These are phyloP conservation scores for Marcusenius ussheri DNA, from an alignment of 2,113 vertebrate genomes.

Conservation along the genomic window DNA sequence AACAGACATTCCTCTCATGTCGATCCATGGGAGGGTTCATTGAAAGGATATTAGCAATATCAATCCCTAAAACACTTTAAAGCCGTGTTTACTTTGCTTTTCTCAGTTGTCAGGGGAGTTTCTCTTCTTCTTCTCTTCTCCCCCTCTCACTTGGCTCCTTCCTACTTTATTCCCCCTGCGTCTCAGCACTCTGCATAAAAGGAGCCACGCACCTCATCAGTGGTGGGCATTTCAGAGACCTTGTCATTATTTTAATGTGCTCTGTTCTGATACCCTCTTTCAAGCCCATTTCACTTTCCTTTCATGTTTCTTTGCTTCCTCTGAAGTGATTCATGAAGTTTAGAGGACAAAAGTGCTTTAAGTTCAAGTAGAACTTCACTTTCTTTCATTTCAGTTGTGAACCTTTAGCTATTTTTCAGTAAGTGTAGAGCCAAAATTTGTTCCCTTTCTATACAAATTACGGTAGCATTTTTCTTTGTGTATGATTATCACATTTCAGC, in stretches of 20 bases:
- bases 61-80: conserved; percentile 33
- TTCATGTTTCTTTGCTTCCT: background rate
- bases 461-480: background rate
- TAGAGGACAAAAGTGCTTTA: conserved; percentile 14
- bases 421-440: background rate
- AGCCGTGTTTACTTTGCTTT: conserved; percentile 17
- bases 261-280: conserved; percentile 8
- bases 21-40: background rate
- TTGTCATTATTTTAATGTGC: conserved; percentile 18
- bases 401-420: background rate
- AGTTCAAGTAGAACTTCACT: conserved; percentile 14
- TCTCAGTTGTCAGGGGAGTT: conserved; percentile 18
- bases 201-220: background rate
- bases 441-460: background rate
- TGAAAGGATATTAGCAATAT: background rate
- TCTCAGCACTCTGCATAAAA: conserved; percentile 6
- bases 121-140: background rate
- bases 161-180: conserved; percentile 10
- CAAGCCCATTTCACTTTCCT: conserved; percentile 10
- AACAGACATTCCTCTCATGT: background rate
- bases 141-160: background rate
- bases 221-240: conserved; percentile 13
- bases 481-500: background rate
- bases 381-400: background rate
- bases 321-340: conserved; percentile 13